phyloP scores from a whole-genome alignment of 2,797 vertebrate species.

The Rhynchonycteris naso region DNA sequence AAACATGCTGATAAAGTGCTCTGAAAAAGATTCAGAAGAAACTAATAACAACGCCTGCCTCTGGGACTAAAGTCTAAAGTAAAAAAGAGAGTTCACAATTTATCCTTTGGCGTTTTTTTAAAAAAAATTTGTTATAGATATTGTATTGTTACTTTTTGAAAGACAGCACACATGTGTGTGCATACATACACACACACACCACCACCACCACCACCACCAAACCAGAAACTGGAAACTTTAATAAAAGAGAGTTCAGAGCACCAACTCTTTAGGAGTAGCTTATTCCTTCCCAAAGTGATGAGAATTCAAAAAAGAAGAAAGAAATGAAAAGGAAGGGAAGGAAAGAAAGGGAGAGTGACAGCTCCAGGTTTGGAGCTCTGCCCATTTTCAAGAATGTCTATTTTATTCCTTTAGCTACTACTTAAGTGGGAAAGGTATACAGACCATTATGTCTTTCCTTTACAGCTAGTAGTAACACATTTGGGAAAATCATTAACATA shows the following conservation, averaged over 20 bases:
- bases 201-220: too few relatives aligned
- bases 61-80: neutral
- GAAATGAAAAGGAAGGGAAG: neutral
- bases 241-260: neutral
- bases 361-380: neutral
- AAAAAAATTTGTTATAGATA: neutral
- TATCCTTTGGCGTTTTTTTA: neutral
- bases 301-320: neutral
- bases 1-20: neutral
- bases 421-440: neutral
- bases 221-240: neutral
- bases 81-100: neutral
- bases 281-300: neutral
- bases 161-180: neutral
- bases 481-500: neutral
- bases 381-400: neutral
- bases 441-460: neutral
- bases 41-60: neutral
- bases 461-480: neutral
- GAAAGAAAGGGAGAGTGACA: neutral
- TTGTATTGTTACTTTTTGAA: neutral
- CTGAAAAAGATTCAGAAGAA: conserved; percentile 15
- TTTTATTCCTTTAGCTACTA: neutral
- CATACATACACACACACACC: neutral
- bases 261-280: neutral